Percentiles rank a stretch among this genome's conserved stretches.
Conservation (phyloP, 1,140 invertebrate species). For the Ceratosolen fusciceps region DNA sequence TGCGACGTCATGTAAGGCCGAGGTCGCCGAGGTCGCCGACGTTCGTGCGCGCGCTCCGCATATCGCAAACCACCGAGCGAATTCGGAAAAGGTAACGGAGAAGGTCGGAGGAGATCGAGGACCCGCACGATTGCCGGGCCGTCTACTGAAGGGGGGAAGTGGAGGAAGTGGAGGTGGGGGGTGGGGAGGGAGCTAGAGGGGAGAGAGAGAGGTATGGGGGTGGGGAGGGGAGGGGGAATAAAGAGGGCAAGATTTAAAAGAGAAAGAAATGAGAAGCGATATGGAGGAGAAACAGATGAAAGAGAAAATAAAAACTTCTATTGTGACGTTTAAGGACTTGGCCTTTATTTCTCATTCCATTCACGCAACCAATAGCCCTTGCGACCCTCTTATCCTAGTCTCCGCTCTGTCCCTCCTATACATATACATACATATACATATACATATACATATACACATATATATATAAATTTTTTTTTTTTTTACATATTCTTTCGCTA, state of each 20-base stretch:
- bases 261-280: conserved; percentile 14
- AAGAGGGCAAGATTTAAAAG: conserved; percentile 23
- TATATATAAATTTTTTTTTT: too few relatives aligned
- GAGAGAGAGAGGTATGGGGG: background rate
- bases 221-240: too few relatives aligned
- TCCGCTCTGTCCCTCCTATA: background rate
- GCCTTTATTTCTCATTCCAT: conserved; percentile 49
- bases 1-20: conserved; percentile 17
- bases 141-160: too few relatives aligned
- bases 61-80: too few relatives aligned
- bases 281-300: conserved; percentile 41
- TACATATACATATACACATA: too few relatives aligned
- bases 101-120: too few relatives aligned
- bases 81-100: too few relatives aligned
- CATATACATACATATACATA: too few relatives aligned
- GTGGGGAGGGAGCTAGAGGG: conserved; percentile 32
- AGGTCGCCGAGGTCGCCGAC: background rate
- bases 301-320: conserved; percentile 52
- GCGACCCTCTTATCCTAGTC: conserved; percentile 37
- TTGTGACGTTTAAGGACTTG: conserved; percentile 52
- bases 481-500: conserved; percentile 22
- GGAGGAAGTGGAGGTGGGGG: too few relatives aligned
- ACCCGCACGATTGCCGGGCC: too few relatives aligned
- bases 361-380: conserved; percentile 35
- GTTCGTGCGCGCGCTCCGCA: conserved; percentile 14